Evolutionary conservation across 2,113 vertebrate genomes (phyloP), one percentile per base, ranked within the genome.

Genomic region (Epinephelus fuscoguttatus): DNA sequence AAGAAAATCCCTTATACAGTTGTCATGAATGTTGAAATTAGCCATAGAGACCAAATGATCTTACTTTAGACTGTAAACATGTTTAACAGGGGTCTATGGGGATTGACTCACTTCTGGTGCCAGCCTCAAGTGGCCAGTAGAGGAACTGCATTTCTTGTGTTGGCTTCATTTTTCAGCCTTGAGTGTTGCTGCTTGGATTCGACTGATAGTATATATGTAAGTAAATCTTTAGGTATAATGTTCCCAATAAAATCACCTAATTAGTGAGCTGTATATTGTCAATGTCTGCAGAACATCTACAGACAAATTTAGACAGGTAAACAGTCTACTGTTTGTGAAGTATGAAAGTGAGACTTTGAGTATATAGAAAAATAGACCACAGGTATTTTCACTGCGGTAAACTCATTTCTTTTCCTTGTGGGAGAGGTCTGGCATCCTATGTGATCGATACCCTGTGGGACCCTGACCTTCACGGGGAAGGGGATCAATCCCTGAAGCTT

Each of bases 401-500:
- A 78, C 21, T 81, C 0, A 82, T 85, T 87, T 84, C 53, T 59
- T 15, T 10, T 33, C 47, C n/a, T 40, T 27, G 45, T 76, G n/a
- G 4, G 27, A 59, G 61, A 79, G 47, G 37, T 75, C 81, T 81
- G 63, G 63, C 70, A 57, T 79, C 71, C 47, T 17, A 7, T 53
- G 61, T 56, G 77, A 87, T 92, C 86, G 4, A 90, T 90, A 78
- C 68, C 70, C 66, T 9, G 63, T 18, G 55, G n/a, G 80, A 77
- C 57, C 23, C 83, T 91, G 90, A 91, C 89, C 90, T 92, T 90
- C 86, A 89, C 2, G 7, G 64, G 21, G 62, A 75, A 49, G 60
- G 47, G 60, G 66, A 85, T 91, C 76, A 70, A 80, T 88, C 78
- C 85, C 70, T 52, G n/a, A 80, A 80, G 68, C 76, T 45, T 73